phyloP scores from a whole-genome alignment of 2,113 vertebrate genomes.

The Myrmecophaga tridactyla region DNA sequence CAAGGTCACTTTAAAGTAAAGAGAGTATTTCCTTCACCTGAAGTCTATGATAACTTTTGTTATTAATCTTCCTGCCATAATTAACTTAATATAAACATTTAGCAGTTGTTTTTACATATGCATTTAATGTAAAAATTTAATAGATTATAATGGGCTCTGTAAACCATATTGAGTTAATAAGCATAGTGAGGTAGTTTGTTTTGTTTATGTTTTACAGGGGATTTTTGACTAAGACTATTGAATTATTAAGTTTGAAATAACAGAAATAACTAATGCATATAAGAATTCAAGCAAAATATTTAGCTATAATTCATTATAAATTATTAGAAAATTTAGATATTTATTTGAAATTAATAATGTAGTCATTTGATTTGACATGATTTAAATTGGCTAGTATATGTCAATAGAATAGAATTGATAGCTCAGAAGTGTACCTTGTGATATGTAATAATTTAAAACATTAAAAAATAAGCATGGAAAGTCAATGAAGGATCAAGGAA shows the following conservation, averaged over 20 bases:
- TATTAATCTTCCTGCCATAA: conserved; percentile 19
- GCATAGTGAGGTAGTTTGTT: conserved; percentile 11
- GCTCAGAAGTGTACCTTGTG: background rate
- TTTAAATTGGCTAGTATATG: background rate
- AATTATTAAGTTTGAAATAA: conserved; percentile 8
- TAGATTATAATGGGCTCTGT: background rate
- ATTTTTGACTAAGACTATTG: background rate
- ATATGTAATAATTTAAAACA: background rate
- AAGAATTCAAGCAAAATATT: background rate
- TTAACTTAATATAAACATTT: background rate
- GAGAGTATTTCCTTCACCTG: conserved; percentile 17
- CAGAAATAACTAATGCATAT: background rate
- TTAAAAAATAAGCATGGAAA: background rate
- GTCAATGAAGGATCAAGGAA: background rate
- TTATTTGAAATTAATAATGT: conserved; percentile 25
- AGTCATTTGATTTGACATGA: background rate
- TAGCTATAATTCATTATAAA: background rate
- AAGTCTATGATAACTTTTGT: background rate
- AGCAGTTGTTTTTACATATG: background rate
- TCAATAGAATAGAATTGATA: background rate
- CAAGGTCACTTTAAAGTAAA: background rate
- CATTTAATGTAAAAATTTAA: background rate
- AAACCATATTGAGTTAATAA: background rate
- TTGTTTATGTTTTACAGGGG: background rate
- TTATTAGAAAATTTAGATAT: background rate